Evolutionary conservation across 2,113 vertebrate genomes (phyloP), one percentile per base, ranked within the genome.

Genomic region (Pardalotus punctatus): DNA sequence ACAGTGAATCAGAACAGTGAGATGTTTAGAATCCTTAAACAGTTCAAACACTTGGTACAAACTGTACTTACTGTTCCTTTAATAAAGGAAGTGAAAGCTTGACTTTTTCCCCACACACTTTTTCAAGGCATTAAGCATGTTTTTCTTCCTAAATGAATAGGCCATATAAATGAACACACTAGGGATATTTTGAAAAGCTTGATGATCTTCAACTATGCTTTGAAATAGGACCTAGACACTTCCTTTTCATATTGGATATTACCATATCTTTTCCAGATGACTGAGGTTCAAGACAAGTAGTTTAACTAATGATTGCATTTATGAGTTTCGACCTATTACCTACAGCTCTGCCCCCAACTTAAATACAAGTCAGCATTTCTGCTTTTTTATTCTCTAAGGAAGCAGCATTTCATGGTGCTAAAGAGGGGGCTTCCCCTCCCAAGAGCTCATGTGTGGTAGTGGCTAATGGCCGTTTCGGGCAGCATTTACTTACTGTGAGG

Each of bases 391-490:
- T 89, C 47, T n/a, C 35, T 33, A 40, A 18, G 18, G 56, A 83
- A 69, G 13, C 18, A n/a, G 5, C 2, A 10, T 14, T 45, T 50
- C 9, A 14, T 2, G 16, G 15, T 25, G 62, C 33, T 28, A 1
- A 47, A 28, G 18, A 71, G 14, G 10, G 10, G 57, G 6, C 10
- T 81, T 80, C 21, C 54, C 3, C 17, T 65, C 35, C 17, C 9
- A 2, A 11, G 23, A 50, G 17, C 18, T 43, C 12, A 4, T 0
- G 11, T 2, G 1, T 4, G 17, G 19, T 1, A 16, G 61, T 2
- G 8, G 27, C 17, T 38, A 23, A 35, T 15, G 31, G n/a, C 5
- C 10, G 6, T 31, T 58, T 66, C 51, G 51, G 57, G 16, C 5
- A 5, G 29, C 10, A 8, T 23, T 29, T 8, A 10, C 8, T 2